Base-by-base conservation (phyloP, 2,113 vertebrate species). In the Zosterops borbonicus region DNA sequence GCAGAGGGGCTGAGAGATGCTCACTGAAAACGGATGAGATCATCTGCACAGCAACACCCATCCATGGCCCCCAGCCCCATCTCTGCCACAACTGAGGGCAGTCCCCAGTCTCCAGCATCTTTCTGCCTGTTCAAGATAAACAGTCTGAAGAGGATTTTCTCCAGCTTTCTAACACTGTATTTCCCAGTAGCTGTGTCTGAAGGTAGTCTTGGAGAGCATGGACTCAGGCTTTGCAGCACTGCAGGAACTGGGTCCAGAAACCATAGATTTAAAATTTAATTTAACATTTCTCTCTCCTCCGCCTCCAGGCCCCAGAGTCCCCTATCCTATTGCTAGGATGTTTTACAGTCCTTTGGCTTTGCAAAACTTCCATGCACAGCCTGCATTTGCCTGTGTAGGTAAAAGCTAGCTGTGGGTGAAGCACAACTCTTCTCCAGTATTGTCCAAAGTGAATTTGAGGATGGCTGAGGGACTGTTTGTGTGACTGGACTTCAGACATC, bases 11-110 rank as follows among this genome's bases (percentile, higher is more conserved):
- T 29, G 42, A 70, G 46, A 46, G 39, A 35, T 25, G 39, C 16
- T 91, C 58, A 8, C 37, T 74, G 18, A 46, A 77, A 69, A 7
- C 9, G 25, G 31, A 73, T 17, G 44, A 28, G 29, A 20, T 53
- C 42, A 53, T 49, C 28, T 70, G 31, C 5, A 1, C 42, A 53
- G 35, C 31, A 47, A 4, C 39, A 47, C 17, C 29, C 2, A 4
- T 0, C 0, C 2, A 4, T 11, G 42, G 33, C 9, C 33, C 47
- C 49, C 5, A 9, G 46, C 10, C 59, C 37, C 49, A 44, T 27
- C 41, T 56, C 71, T 82, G 50, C 39, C 6, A 3, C 58, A 28
- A 25, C 16, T 0, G 1, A 76, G 27, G 39, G 23, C 47, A 87
- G 33, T 6, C 12, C 14, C 19, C 3, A 4, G 28, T 4, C 16